Conservation (phyloP, 2,888 invertebrate genomes). For the Acanthosepion pharaonis region DNA sequence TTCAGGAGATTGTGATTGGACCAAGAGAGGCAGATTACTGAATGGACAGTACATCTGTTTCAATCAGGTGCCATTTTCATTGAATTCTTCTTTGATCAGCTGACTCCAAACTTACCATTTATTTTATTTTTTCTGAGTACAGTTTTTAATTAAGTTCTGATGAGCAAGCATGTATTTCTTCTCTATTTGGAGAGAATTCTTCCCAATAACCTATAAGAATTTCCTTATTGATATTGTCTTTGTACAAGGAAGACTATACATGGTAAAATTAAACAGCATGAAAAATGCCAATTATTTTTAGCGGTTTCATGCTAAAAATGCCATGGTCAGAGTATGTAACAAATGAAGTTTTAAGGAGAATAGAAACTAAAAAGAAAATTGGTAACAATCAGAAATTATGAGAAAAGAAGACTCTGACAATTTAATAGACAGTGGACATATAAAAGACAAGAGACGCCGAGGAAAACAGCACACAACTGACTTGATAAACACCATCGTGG, state of each 20-base stretch:
- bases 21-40: not conserved
- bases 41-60: not conserved
- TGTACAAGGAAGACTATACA: not conserved
- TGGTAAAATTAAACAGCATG: not conserved
- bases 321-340: too few species aligned
- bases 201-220: not conserved
- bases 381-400: too few species aligned
- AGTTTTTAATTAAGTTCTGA: slow-evolving; percentile 20
- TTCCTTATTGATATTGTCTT: not conserved
- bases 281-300: too few species aligned
- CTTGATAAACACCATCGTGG: too few species aligned
- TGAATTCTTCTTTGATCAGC: not conserved
- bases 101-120: not conserved
- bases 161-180: not conserved
- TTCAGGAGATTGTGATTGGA: not conserved
- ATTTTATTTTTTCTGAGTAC: not conserved
- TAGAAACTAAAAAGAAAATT: too few species aligned
- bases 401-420: too few species aligned
- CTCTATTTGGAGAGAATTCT: not conserved
- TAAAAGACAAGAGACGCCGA: too few species aligned
- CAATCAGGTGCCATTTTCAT: not conserved
- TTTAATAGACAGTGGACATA: too few species aligned
- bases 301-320: too few species aligned
- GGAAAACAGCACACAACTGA: too few species aligned
- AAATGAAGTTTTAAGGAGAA: too few species aligned